Evolutionary conservation across 1,140 invertebrate species (phyloP).

Genomic region (Pararge aegeria): DNA sequence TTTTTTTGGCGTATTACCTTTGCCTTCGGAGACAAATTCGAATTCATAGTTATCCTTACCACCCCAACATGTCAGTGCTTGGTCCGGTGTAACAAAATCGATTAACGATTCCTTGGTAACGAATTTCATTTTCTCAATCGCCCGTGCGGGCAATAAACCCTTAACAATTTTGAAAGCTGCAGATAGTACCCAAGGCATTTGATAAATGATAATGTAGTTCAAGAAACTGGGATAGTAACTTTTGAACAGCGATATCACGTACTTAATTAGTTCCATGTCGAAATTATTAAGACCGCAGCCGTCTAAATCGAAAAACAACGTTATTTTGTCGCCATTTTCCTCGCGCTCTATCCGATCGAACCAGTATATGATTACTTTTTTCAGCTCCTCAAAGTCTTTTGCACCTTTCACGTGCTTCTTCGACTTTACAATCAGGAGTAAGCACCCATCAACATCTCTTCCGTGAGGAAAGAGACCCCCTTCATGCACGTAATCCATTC

Average conservation of each 20-base stretch:
- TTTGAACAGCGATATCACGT: slow-evolving; percentile 93
- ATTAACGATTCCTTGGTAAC: slow-evolving; percentile 88
- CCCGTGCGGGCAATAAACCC: slow-evolving; percentile 91
- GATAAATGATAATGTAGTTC: slow-evolving; percentile 95
- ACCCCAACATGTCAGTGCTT: slow-evolving; percentile 90
- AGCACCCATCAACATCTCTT: slow-evolving; percentile 90
- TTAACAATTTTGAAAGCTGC: slow-evolving; percentile 97
- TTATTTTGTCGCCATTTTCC: slow-evolving; percentile 88
- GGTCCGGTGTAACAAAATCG: slow-evolving; percentile 87
- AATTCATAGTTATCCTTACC: slow-evolving; percentile 89
- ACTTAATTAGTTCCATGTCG: slow-evolving; percentile 93
- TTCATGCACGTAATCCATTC: slow-evolving; percentile 86
- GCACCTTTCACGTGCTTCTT: slow-evolving; percentile 88
- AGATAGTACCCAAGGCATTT: slow-evolving; percentile 97
- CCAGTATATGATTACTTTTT: slow-evolving; percentile 92
- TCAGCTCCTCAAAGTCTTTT: slow-evolving; percentile 87
- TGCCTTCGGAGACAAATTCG: slow-evolving; percentile 84
- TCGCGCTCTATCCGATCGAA: slow-evolving; percentile 91
- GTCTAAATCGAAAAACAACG: slow-evolving; percentile 94
- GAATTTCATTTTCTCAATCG: slow-evolving; percentile 94
- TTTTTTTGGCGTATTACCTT: slow-evolving; percentile 69
- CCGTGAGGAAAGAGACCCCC: slow-evolving; percentile 88
- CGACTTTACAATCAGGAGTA: slow-evolving; percentile 87
- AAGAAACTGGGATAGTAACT: slow-evolving; percentile 94
- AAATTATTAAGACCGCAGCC: slow-evolving; percentile 91